These are phyloP conservation scores for Allacma fusca DNA, from an alignment of 2,888 invertebrate genomes.

Conservation along the genomic window DNA sequence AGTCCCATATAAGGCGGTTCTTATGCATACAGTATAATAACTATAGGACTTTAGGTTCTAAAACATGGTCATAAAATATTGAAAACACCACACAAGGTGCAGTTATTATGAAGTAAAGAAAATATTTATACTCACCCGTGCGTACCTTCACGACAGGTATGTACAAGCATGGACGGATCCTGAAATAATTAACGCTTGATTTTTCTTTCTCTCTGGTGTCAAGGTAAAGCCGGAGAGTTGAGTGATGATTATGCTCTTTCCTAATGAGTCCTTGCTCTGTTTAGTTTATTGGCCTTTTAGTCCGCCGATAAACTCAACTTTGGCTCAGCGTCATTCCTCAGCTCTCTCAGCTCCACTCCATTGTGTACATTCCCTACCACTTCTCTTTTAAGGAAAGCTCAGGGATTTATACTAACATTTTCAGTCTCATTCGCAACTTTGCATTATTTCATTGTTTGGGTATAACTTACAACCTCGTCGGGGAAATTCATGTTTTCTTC, in stretches of 20 bases:
- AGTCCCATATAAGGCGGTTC: neutral
- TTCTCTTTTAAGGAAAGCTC: too few species aligned
- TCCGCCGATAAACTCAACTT: neutral
- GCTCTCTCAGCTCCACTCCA: too few species aligned
- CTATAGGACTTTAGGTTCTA: neutral
- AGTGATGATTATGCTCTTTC: constrained; percentile 29
- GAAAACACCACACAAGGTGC: constrained; percentile 2
- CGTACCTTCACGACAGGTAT: neutral
- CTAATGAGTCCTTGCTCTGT: constrained; percentile 34
- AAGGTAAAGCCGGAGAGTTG: constrained; percentile 8
- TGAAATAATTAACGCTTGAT: constrained; percentile 4
- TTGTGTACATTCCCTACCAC: too few species aligned
- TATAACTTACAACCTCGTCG: too few species aligned
- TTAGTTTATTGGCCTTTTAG: constrained; percentile 36
- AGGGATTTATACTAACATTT: too few species aligned
- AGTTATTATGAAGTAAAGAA: constrained; percentile 4
- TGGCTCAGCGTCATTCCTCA: too few species aligned
- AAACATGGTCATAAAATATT: constrained; percentile 7
- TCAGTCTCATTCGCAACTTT: too few species aligned
- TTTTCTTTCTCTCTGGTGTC: neutral
- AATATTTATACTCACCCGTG: neutral
- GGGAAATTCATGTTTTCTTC: too few species aligned
- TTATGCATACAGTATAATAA: neutral
- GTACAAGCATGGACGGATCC: neutral
- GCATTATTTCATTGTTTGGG: too few species aligned